Conservation (phyloP, 2,797 vertebrate genomes). For the Emys orbicularis region DNA sequence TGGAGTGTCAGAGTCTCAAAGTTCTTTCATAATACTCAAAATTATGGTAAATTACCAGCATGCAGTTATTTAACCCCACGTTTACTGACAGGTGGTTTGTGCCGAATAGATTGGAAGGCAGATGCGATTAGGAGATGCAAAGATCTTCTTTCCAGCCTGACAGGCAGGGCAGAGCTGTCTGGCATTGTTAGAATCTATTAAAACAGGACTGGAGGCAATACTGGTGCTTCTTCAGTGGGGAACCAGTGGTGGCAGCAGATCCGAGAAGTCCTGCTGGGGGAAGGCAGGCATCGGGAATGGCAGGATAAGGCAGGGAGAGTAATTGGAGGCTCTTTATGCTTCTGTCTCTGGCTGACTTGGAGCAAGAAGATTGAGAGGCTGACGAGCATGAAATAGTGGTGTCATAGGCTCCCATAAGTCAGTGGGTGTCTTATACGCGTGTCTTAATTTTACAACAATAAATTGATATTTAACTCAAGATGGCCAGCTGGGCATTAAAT, state of each 20-base stretch:
- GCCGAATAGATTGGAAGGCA: background rate
- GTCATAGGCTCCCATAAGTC: too few species aligned
- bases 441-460: too few species aligned
- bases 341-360: background rate
- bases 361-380: background rate
- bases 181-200: background rate
- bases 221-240: background rate
- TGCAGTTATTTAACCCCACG: background rate
- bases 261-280: background rate
- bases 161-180: background rate
- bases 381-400: background rate
- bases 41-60: background rate
- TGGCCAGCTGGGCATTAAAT: too few species aligned
- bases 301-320: background rate
- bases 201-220: background rate
- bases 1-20: background rate
- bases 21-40: background rate
- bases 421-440: too few species aligned
- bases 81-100: background rate
- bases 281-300: background rate
- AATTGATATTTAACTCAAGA: too few species aligned
- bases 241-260: background rate
- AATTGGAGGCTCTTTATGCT: background rate
- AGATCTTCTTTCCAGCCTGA: fast-evolving
- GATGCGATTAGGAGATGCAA: background rate